phyloP scores from a whole-genome alignment of 2,113 vertebrate species.

The Colinus virginianus region DNA sequence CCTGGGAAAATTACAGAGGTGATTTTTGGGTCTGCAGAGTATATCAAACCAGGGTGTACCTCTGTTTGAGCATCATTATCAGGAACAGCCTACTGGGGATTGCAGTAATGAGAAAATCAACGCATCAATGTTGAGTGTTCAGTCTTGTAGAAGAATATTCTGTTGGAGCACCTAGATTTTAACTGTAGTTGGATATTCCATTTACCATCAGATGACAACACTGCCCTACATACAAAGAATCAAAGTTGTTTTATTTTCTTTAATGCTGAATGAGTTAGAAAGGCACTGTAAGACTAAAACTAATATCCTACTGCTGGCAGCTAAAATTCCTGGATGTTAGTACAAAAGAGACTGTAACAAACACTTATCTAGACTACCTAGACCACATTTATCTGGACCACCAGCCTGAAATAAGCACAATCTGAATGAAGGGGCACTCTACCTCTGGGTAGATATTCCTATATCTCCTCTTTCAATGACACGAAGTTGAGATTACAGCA shows the following conservation, averaged over 20 bases:
- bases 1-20: not conserved
- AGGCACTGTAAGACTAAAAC: not conserved
- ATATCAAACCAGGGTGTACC: not conserved
- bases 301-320: not conserved
- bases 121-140: not conserved
- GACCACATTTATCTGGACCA: not conserved
- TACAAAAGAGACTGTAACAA: not conserved
- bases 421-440: not conserved
- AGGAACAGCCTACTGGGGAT: not conserved
- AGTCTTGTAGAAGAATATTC: not conserved
- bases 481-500: not conserved
- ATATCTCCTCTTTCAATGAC: not conserved
- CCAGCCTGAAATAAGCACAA: not conserved
- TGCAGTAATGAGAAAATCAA: not conserved
- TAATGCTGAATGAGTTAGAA: not conserved
- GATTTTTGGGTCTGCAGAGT: not conserved
- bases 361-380: not conserved
- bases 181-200: not conserved
- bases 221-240: not conserved
- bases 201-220: not conserved
- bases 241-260: not conserved
- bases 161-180: not conserved
- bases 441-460: not conserved
- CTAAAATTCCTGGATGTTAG: not conserved
- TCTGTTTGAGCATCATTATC: not conserved